phyloP scores from a whole-genome alignment of 2,888 invertebrate species.

The Hypercompe scribonia region DNA sequence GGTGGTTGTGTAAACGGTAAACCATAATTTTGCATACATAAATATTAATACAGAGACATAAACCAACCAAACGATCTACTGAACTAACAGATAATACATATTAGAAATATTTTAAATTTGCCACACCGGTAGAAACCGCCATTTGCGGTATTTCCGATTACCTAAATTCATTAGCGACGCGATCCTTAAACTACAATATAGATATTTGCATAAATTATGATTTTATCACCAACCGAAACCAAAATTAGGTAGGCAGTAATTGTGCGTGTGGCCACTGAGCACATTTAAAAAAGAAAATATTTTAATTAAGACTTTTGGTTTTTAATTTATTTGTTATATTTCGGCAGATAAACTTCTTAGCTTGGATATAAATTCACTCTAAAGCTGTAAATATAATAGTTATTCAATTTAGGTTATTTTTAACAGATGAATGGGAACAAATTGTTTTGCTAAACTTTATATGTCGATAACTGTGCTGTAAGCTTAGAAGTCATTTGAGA shows the following conservation, averaged over 20 bases:
- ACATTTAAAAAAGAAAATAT: constrained; percentile 29
- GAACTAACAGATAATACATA: constrained; percentile 44
- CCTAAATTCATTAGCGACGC: constrained; percentile 70
- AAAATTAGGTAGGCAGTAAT: constrained; percentile 73
- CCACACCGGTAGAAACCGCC: constrained; percentile 65
- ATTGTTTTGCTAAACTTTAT: background rate
- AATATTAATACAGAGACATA: constrained; percentile 41
- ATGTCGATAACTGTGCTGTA: too few relatives aligned
- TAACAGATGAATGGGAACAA: too few relatives aligned
- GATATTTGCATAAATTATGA: constrained; percentile 78
- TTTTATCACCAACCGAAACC: constrained; percentile 72
- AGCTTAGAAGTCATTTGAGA: too few relatives aligned
- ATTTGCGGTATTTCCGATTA: constrained; percentile 82
- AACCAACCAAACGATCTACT: constrained; percentile 37
- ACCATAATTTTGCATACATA: constrained; percentile 35
- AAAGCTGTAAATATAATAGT: background rate
- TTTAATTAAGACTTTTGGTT: constrained; percentile 39
- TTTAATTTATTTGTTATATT: constrained; percentile 20
- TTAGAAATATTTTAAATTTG: constrained; percentile 47
- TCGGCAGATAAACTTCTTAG: background rate
- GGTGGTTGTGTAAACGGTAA: constrained; percentile 12
- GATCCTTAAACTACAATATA: constrained; percentile 66
- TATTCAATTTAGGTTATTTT: too few relatives aligned
- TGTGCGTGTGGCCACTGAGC: constrained; percentile 63
- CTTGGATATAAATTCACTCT: background rate